A percentile compares a stretch with the other conserved stretches of the same genome.
Conservation (phyloP, 2,113 vertebrate species). For the Embiotoca jacksoni region DNA sequence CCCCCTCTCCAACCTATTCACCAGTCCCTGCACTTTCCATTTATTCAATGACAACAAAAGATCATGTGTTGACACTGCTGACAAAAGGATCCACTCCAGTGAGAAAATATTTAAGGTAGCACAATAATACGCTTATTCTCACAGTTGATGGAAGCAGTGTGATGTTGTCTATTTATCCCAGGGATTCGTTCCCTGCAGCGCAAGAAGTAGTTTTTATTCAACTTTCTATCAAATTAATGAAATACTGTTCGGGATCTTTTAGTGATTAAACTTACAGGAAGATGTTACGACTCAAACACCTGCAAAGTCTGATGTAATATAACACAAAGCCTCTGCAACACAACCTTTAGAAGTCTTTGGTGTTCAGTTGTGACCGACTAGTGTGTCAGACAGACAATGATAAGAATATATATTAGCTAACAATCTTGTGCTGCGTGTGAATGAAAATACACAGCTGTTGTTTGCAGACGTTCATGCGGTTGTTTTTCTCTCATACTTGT, state of each 20-base stretch:
- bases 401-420: neutral
- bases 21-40: neutral
- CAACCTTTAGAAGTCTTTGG: neutral
- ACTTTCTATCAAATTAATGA: too few species aligned
- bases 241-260: too few species aligned
- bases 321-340: neutral
- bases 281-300: conserved; percentile 1
- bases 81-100: too few species aligned
- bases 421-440: neutral
- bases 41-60: conserved; percentile 13
- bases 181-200: neutral
- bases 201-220: too few species aligned
- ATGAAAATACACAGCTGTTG: neutral
- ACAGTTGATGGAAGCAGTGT: too few species aligned
- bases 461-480: neutral
- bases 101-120: too few species aligned
- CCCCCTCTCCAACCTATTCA: neutral
- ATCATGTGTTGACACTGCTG: neutral
- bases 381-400: neutral
- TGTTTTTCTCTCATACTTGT: too few species aligned
- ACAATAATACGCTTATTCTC: too few species aligned
- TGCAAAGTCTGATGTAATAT: neutral
- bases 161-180: too few species aligned
- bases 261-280: neutral
- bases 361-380: neutral